These are phyloP conservation scores for Antechinus stuartii DNA, from an alignment of 2,113 vertebrate genomes.

Conservation along the genomic window DNA sequence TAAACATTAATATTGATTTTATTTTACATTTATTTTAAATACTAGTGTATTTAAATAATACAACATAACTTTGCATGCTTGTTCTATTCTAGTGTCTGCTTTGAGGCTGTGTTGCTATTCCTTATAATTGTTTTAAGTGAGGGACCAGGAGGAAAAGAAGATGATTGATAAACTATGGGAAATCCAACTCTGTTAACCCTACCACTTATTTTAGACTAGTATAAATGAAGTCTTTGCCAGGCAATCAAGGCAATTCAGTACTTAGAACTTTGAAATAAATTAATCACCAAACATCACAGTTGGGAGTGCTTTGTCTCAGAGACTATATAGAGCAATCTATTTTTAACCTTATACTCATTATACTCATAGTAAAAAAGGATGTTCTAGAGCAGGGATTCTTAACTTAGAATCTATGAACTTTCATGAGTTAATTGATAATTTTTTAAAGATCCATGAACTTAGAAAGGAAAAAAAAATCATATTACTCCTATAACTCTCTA, in stretches of 20 bases:
- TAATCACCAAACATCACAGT: not conserved
- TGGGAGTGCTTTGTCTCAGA: not conserved
- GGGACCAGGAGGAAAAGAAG: not conserved
- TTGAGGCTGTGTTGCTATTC: not conserved
- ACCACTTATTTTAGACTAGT: not conserved
- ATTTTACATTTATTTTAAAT: no score
- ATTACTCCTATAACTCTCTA: not conserved
- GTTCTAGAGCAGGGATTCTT: not conserved
- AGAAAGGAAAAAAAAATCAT: not conserved
- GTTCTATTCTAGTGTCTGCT: not conserved
- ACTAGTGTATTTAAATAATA: no score
- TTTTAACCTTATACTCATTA: not conserved
- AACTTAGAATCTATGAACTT: not conserved
- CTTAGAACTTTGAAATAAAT: not conserved
- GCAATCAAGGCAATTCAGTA: not conserved
- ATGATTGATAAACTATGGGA: not conserved
- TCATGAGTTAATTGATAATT: not conserved
- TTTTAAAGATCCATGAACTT: not conserved
- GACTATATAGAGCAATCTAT: not conserved
- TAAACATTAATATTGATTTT: no score
- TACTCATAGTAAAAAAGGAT: not conserved
- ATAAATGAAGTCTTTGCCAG: not conserved
- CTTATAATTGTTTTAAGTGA: not conserved
- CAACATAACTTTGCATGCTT: not conserved
- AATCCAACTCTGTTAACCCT: not conserved